Base-by-base conservation (phyloP, 2,888 invertebrate species). In the Chydorus sphaericus region DNA sequence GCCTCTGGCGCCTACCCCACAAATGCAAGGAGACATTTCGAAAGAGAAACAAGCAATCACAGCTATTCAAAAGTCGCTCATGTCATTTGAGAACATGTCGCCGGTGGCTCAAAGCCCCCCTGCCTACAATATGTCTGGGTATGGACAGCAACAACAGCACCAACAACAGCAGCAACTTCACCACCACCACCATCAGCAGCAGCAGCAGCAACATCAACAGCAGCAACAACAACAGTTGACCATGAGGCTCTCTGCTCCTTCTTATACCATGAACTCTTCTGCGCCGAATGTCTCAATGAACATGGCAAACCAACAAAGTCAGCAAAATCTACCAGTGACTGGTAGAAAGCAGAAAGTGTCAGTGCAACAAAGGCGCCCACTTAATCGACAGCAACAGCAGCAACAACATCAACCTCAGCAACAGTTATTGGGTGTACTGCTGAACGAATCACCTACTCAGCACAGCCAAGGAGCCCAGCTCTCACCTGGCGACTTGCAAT, bases 61-160 rank as follows among this genome's bases (percentile, higher is more conserved):
- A 66, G 88, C 84, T 49, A 94, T 94, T 66, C 86, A 89, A 66
- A 84, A 87, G 68, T 86, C 85, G 64, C 74, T 94, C 65, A 93
- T 93, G 91, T 83, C 82, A 65, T 84, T 80, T 66, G 88, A 88
- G 70, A 78, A 78, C 58, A 72, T 76, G 37, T 76, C 77, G 63
- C 39, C 72, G 77, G 63, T 69, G 66, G 56, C 65, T 65, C 54
- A 68, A 68, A 60, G 62, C 66, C 55, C 62, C 65, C 50, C 69
- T 39, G 50, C 55, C 20, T 49, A 51, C 37, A 52, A 52, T n/a
- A n/a, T 36, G 26, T 37, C 52, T 7, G 44, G 44, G 11, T 52
- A 52, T 37, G 52, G 48, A 20, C 48, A 48, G 26, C 44, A 44
- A 16, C 44, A 44, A 16, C 44, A 44, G 16, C 44, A 44, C 7